Evolutionary conservation across 2,797 vertebrate species (phyloP).

Genomic region (Lepilemur septentrionalis): DNA sequence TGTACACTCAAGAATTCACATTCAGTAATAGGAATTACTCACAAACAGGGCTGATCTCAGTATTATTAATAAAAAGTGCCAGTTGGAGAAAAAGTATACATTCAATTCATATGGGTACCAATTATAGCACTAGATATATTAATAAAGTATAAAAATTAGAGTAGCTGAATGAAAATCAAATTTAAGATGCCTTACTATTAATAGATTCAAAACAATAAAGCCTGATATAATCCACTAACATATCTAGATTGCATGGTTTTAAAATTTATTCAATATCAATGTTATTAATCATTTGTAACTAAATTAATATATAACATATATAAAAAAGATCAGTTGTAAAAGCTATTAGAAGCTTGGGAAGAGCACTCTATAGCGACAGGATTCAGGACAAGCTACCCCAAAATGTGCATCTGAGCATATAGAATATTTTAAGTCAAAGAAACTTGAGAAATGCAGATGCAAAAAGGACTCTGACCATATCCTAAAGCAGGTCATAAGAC

Average conservation of each 20-base stretch:
- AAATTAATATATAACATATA: background rate
- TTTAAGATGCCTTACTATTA: background rate
- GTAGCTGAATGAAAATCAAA: constrained; percentile 42
- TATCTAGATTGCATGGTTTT: background rate
- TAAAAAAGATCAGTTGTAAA: background rate
- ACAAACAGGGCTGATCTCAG: background rate
- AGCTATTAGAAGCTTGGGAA: background rate
- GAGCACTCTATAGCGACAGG: background rate
- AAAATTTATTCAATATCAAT: background rate
- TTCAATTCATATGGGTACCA: background rate
- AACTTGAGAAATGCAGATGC: background rate
- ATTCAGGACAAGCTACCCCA: background rate
- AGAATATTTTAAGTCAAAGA: background rate
- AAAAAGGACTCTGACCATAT: background rate
- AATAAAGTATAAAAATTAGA: constrained; percentile 42
- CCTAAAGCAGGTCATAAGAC: background rate
- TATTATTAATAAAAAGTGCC: background rate
- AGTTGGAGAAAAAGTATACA: background rate
- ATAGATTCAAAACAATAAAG: constrained; percentile 50
- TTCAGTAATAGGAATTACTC: constrained; percentile 6
- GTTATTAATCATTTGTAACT: background rate
- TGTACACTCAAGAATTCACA: background rate
- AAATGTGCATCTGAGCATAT: background rate
- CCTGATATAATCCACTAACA: background rate
- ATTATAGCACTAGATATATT: background rate